Base-by-base conservation (phyloP, 2,888 invertebrate species). In the Cataglyphis livida region DNA sequence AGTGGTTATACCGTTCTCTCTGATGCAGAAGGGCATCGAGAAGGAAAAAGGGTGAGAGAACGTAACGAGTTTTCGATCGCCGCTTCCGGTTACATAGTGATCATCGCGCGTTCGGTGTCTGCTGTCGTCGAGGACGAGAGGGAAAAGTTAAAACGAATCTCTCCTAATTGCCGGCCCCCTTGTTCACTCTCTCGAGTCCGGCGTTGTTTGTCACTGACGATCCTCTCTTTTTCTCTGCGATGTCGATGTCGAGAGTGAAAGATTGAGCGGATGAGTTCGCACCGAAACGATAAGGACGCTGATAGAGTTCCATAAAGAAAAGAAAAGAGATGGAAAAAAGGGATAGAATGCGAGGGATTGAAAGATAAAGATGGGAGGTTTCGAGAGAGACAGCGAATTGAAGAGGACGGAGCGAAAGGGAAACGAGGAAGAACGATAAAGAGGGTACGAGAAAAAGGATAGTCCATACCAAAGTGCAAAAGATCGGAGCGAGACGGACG, bases 101-200 rank as follows among this genome's bases (percentile, higher is more conserved):
- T 79, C 78, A 79, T 79, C 78, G 70, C 59, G 35, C 70, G 78
- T 44, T 79, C 35, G 70, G 44, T 79, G 78, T 79, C 70, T 59
- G 59, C 41, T 59, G 54, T 25, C 25, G 66, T 41, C 57, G 61
- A 81, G 62, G 25, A 59, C 38, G 41, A 74, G 32, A 48, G 62
- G 54, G 65, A 71, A 84, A 79, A 84, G 73, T 79, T 85, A 54
- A 78, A 84, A 59, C 79, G 79, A 79, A 74, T 85, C 73, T 73
- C 71, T 74, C 73, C 85, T 85, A 85, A 85, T 85, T 85, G 85
- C 81, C 85, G 59, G 59, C 74, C 74, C 75, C 85, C 66, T 78
- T 65, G 51, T 68, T 82, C 66, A 25, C 44, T 57, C 48, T 82
- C 54, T 25, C 35, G 57, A 51, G 38, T 32, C 21, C 21, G 65